Base-by-base conservation (phyloP, 2,797 vertebrate species). In the Muraenolepis orangiensis region DNA sequence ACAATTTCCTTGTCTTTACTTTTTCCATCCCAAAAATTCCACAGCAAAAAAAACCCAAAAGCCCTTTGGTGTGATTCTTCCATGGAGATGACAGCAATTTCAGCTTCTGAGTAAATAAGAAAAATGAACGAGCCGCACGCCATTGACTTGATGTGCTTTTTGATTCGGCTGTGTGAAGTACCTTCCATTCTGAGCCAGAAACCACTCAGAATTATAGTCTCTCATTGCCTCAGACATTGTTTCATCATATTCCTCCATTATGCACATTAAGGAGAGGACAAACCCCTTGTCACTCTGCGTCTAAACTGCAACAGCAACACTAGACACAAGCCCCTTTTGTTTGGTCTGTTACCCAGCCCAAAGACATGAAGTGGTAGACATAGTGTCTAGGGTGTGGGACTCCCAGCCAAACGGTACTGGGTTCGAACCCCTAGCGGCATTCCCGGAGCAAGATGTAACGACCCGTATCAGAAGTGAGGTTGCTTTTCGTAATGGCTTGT, bases 141-240 rank as follows among this genome's bases (percentile, higher is more conserved):
- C 51, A 57, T 57, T 57, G 51, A 57, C 51, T 57, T 57, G 51
- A 57, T 57, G 51, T 57, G n/a, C n/a, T 57, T 57, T 57, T 57
- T 8, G 20, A 57, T 57, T n/a, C n/a, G 51, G 51, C 51, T 57
- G 20, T 57, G n/a, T 57, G 51, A 57, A 57, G 51, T 57, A n/a
- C n/a, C 51, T n/a, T 57, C 51, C 51, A 57, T 57, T 57, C n/a
- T 57, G 23, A 57, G 20, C 20, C 51, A 57, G 51, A 57, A 57
- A 57, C 20, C 23, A 30, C 64, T 66, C 28, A 4, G 28, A 29
- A 66, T 66, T 29, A 66, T 66, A 66, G 28, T 66, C n/a, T 28
- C 11, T 66, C 28, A 66, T 66, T 30, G 64, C 64, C 23, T 29
- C 64, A 29, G 13, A 29, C 64, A 57, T 57, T 57, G 51, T 57